These are phyloP conservation scores for Toxostoma redivivum DNA, from an alignment of 2,113 vertebrate species.

Conservation along the genomic window DNA sequence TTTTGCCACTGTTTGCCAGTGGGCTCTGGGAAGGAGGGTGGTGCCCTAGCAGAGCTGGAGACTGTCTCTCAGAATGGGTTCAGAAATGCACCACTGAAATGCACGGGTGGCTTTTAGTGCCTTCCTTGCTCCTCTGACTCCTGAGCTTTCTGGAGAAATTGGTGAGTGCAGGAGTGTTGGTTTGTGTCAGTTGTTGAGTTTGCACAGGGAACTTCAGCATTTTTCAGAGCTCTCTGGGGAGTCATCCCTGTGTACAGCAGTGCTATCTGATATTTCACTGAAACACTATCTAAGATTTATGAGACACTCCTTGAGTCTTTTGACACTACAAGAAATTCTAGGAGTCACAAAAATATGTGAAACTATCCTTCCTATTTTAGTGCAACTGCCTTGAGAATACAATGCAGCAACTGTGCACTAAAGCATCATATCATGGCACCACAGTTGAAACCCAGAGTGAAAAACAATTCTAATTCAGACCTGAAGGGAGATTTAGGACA, in stretches of 20 bases:
- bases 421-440: neutral
- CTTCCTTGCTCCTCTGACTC: neutral
- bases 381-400: neutral
- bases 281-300: neutral
- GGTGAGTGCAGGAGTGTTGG: neutral
- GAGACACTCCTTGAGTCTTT: neutral
- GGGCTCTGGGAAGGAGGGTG: neutral
- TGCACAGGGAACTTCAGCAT: neutral
- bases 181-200: neutral
- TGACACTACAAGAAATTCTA: neutral
- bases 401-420: neutral
- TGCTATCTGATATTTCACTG: neutral
- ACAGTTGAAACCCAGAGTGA: neutral
- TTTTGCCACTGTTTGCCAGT: neutral
- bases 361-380: neutral
- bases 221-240: neutral
- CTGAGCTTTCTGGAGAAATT: neutral
- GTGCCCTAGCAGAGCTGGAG: neutral
- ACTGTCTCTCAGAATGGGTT: neutral
- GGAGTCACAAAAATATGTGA: neutral
- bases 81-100: neutral
- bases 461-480: neutral
- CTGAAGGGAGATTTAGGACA: neutral
- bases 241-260: neutral
- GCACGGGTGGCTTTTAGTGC: neutral